These are phyloP conservation scores for Yponomeuta evonymella DNA, from an alignment of 2,888 invertebrate genomes.

Conservation along the genomic window DNA sequence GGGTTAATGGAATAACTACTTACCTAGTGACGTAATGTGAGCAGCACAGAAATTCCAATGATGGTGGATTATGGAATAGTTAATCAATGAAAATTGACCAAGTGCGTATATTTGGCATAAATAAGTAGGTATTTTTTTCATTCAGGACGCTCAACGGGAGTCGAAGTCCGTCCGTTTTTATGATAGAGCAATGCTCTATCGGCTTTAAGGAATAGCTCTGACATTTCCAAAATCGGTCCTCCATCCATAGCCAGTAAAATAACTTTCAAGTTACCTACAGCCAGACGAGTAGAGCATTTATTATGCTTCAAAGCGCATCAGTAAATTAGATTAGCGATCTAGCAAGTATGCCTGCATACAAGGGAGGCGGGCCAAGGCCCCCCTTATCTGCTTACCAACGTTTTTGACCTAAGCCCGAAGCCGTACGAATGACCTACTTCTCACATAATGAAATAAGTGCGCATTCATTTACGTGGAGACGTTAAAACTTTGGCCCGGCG, in stretches of 20 bases:
- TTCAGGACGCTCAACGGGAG: too few relatives aligned
- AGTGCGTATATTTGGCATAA: too few relatives aligned
- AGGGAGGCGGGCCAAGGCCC: constrained; percentile 46
- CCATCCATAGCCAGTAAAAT: too few relatives aligned
- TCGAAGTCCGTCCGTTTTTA: too few relatives aligned
- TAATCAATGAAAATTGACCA: too few relatives aligned
- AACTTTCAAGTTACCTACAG: neutral
- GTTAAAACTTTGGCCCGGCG: neutral
- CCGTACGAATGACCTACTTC: constrained; percentile 9
- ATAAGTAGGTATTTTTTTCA: too few relatives aligned
- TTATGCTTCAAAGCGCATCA: constrained; percentile 25
- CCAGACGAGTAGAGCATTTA: constrained; percentile 22
- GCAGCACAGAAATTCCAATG: too few relatives aligned
- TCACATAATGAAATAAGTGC: neutral
- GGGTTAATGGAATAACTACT: neutral
- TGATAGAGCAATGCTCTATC: too few relatives aligned
- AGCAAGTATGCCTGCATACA: constrained; percentile 29
- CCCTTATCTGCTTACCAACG: constrained; percentile 32
- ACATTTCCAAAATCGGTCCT: too few relatives aligned
- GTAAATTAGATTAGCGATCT: constrained; percentile 53
- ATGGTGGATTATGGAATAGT: too few relatives aligned
- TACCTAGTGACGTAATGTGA: too few relatives aligned
- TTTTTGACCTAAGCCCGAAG: constrained; percentile 15
- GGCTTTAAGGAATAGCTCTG: too few relatives aligned
- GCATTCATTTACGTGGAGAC: constrained; percentile 2